A percentile compares a stretch with the other conserved stretches of the same genome.
Conservation (phyloP, 2,888 invertebrate genomes). For the Eulithis testata region DNA sequence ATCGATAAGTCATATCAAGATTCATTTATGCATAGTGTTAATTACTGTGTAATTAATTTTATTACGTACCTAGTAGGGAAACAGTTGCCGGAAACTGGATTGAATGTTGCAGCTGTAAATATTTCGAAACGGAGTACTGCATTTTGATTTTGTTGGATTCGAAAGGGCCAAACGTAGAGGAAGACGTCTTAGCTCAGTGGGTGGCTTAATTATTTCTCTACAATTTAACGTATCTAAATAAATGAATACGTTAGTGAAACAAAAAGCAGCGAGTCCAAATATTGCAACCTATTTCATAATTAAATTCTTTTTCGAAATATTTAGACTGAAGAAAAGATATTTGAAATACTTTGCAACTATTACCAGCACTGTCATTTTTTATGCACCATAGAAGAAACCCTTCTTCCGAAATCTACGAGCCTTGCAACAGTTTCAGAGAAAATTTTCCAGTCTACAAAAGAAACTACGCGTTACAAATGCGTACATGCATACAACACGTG, state of each 20-base stretch:
- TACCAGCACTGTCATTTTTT: no score
- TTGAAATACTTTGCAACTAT: no score
- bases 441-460: not conserved
- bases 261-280: no score
- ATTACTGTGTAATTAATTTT: conserved; percentile 51
- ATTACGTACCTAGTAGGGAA: conserved; percentile 22
- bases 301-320: no score
- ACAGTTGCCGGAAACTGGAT: conserved; percentile 30
- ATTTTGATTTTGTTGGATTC: conserved; percentile 6
- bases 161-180: conserved; percentile 1
- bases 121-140: conserved; percentile 37
- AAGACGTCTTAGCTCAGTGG: not conserved
- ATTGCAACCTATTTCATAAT: no score
- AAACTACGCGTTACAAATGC: not conserved
- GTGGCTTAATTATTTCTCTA: no score
- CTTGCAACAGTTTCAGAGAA: not conserved
- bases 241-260: no score
- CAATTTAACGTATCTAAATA: no score
- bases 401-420: no score
- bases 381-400: no score
- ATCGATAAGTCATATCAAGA: conserved; percentile 65
- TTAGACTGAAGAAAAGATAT: no score
- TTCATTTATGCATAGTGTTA: conserved; percentile 74
- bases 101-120: conserved; percentile 28
- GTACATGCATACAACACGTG: conserved; percentile 52